Evolutionary conservation across 2,113 vertebrate genomes (phyloP).

Genomic region (Campylomormyrus tamandua): DNA sequence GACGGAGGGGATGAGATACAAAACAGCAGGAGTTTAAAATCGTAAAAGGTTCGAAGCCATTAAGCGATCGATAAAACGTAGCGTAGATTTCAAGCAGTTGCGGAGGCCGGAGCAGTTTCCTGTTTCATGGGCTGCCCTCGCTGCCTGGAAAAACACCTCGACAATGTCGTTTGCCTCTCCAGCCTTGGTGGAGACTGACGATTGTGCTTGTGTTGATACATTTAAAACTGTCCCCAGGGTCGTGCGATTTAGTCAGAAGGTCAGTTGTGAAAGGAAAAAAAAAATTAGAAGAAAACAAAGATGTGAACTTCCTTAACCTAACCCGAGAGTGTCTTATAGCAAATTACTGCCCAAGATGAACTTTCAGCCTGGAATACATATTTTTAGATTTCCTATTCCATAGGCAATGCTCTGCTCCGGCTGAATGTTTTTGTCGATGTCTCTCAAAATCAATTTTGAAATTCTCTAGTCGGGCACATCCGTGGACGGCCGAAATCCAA

Average conservation of each 20-base stretch:
- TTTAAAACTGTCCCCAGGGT: slow-evolving; percentile 44
- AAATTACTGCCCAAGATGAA: neutral
- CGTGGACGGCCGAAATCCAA: neutral
- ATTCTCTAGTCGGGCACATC: neutral
- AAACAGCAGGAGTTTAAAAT: neutral
- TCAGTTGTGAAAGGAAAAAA: slow-evolving; percentile 44
- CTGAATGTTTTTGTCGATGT: neutral
- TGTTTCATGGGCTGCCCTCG: slow-evolving; percentile 35
- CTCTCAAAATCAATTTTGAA: neutral
- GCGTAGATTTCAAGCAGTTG: neutral
- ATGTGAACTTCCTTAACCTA: slow-evolving; percentile 44
- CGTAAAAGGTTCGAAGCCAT: neutral
- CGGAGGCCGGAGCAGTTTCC: slow-evolving; percentile 22
- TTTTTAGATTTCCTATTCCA: neutral
- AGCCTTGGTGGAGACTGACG: slow-evolving; percentile 28
- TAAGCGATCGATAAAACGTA: neutral
- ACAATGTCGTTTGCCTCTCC: slow-evolving; percentile 45
- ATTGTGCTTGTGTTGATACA: slow-evolving; percentile 37
- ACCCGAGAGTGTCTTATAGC: neutral
- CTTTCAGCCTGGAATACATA: neutral
- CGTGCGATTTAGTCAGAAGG: slow-evolving; percentile 40
- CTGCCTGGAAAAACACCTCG: slow-evolving; percentile 42
- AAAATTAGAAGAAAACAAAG: slow-evolving; percentile 39
- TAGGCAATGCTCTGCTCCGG: neutral
- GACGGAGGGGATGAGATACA: neutral